Evolutionary conservation across 1,140 invertebrate genomes (phyloP).

Genomic region (Nylanderia fulva): DNA sequence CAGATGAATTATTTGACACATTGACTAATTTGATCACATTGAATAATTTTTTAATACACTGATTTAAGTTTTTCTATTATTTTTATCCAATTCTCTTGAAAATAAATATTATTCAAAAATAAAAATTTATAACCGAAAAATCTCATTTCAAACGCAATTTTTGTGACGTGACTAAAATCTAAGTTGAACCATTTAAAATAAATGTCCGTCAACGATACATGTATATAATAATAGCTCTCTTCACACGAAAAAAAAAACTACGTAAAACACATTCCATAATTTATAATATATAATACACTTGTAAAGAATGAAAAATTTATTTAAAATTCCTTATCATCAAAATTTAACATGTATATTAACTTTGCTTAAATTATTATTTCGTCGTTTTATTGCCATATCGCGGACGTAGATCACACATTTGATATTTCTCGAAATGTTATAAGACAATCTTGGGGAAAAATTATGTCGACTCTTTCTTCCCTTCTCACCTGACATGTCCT

Average conservation of each 20-base stretch:
- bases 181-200: not conserved
- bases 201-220: not conserved
- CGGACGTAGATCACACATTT: not conserved
- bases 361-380: conserved; percentile 14
- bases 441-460: not conserved
- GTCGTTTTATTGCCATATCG: conserved; percentile 19
- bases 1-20: not conserved
- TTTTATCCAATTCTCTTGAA: not conserved
- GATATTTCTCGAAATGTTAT: not conserved
- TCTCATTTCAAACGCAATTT: not conserved
- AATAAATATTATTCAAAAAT: not conserved
- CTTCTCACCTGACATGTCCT: not conserved
- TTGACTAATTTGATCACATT: too few species aligned
- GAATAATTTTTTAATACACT: not conserved
- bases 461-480: not conserved
- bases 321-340: not conserved
- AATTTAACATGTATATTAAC: not conserved
- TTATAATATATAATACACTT: not conserved
- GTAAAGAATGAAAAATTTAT: not conserved
- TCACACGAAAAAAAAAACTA: not conserved
- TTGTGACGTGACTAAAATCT: not conserved
- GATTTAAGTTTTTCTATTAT: not conserved
- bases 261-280: not conserved
- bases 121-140: too few species aligned
- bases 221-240: not conserved